Conservation (phyloP, 2,888 invertebrate genomes). For the Euspilapteryx auroguttella region DNA sequence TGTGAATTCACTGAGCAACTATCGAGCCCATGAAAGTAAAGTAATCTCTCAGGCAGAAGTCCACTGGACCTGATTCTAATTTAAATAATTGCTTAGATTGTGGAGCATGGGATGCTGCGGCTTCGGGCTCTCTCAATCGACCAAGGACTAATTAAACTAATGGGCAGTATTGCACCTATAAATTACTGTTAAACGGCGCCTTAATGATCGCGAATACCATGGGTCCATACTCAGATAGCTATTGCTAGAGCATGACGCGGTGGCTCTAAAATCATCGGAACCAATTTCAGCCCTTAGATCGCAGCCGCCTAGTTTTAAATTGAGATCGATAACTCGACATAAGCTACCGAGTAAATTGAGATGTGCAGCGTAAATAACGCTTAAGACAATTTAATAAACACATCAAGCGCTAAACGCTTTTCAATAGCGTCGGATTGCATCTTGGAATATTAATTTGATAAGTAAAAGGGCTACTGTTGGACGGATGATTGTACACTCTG, state of each 20-base stretch:
- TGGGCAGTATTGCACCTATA: not conserved
- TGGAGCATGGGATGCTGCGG: too few species aligned
- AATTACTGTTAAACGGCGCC: slow-evolving; percentile 2
- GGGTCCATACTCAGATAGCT: not conserved
- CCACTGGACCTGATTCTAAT: too few species aligned
- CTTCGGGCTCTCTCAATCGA: too few species aligned
- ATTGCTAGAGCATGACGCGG: not conserved
- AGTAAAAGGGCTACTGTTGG: slow-evolving; percentile 25
- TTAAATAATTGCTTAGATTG: too few species aligned
- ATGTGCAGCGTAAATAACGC: slow-evolving; percentile 40
- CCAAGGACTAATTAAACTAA: slow-evolving; percentile 1
- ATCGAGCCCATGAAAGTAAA: too few species aligned
- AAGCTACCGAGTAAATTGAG: too few species aligned
- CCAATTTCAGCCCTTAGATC: too few species aligned
- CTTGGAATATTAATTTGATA: slow-evolving; percentile 41
- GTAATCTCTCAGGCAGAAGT: too few species aligned
- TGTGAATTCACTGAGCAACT: too few species aligned
- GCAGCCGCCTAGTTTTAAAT: too few species aligned
- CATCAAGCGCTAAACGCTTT: slow-evolving; percentile 46
- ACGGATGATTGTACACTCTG: slow-evolving; percentile 24
- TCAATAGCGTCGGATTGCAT: slow-evolving; percentile 41
- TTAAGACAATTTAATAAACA: slow-evolving; percentile 54
- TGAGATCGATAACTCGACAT: too few species aligned
- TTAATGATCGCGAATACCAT: slow-evolving; percentile 2
- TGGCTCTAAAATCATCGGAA: too few species aligned